Evolutionary conservation across 53 echinoderm and acorn worm genomes (phyloP).

Genomic region (Antedon mediterranea): DNA sequence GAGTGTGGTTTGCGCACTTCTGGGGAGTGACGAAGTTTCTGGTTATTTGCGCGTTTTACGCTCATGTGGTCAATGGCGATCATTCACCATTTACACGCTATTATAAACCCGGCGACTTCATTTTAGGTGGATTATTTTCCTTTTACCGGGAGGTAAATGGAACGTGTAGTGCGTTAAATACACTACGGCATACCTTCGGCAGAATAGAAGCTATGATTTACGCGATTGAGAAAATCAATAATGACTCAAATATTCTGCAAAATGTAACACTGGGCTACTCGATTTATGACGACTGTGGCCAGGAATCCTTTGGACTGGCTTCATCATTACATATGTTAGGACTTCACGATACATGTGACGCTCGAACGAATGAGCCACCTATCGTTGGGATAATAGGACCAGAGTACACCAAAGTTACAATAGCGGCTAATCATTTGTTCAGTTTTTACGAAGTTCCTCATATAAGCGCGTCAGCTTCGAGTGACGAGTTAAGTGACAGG

Average conservation of each 20-base stretch:
- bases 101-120: background rate
- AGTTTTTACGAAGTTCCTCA: background rate
- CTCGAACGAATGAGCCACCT: background rate
- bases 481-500: background rate
- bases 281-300: background rate
- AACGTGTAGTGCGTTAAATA: background rate
- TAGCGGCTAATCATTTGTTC: background rate
- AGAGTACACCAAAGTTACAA: background rate
- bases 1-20: background rate
- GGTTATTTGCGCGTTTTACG: background rate
- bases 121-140: background rate
- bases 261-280: background rate
- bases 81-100: background rate
- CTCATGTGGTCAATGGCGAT: background rate
- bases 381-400: background rate
- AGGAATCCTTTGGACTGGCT: background rate
- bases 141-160: background rate
- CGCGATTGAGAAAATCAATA: background rate
- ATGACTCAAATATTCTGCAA: background rate
- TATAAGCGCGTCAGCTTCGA: background rate
- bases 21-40: background rate
- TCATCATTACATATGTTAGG: background rate
- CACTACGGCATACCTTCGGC: background rate
- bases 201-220: background rate
- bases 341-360: background rate